Percentiles rank a stretch among this genome's conserved stretches.
These are phyloP conservation scores for Pollachius pollachius DNA, from an alignment of 2,113 vertebrate genomes.

Conservation along the genomic window DNA sequence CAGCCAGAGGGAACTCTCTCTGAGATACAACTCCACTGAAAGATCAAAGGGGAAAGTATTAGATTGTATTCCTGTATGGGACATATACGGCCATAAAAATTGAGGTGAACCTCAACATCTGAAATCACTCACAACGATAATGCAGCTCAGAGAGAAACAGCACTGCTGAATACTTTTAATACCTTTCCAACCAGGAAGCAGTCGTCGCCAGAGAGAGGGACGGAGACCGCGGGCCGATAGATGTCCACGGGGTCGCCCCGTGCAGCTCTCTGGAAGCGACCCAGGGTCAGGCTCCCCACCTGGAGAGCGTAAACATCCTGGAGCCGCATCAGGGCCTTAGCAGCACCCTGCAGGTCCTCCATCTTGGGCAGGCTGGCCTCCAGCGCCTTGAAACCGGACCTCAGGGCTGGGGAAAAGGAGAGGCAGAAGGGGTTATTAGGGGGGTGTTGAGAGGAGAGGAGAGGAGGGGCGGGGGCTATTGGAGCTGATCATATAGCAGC, in stretches of 20 bases:
- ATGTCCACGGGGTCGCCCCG: slow-evolving; percentile 58
- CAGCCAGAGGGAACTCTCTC: slow-evolving; percentile 16
- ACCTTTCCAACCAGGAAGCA: slow-evolving; percentile 96
- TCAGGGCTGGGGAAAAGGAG: slow-evolving; percentile 73
- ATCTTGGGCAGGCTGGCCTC: slow-evolving; percentile 77
- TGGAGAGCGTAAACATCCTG: slow-evolving; percentile 89
- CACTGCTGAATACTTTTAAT: not conserved
- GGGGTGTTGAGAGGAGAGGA: slow-evolving; percentile 27
- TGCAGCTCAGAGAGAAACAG: too few relatives aligned
- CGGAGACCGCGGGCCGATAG: slow-evolving; percentile 68
- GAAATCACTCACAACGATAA: too few relatives aligned
- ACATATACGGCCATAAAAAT: too few relatives aligned
- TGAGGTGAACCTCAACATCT: too few relatives aligned
- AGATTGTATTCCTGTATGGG: too few relatives aligned
- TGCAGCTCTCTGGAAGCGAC: slow-evolving; percentile 75
- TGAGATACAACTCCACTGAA: too few relatives aligned
- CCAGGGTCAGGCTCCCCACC: slow-evolving; percentile 77
- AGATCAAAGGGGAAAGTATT: too few relatives aligned
- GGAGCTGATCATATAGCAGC: not conserved
- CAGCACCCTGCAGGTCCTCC: slow-evolving; percentile 87
- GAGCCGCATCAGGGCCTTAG: slow-evolving; percentile 84
- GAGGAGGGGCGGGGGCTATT: not conserved
- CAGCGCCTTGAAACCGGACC: slow-evolving; percentile 72
- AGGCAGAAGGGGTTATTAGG: slow-evolving; percentile 37
- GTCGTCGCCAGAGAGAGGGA: slow-evolving; percentile 84